phyloP scores from a whole-genome alignment of 1,140 invertebrate genomes.

The Papilio glaucus region DNA sequence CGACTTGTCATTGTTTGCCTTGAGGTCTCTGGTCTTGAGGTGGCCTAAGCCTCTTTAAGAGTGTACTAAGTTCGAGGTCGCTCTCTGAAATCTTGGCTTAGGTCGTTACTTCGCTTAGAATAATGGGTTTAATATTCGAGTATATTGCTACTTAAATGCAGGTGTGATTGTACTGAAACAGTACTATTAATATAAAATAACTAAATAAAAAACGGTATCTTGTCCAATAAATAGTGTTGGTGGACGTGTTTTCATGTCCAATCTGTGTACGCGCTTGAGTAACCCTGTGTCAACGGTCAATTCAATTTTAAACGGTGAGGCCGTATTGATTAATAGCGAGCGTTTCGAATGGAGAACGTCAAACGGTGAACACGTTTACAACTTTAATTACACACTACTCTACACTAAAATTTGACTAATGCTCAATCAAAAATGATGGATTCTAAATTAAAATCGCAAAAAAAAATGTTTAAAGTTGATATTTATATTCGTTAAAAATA shows the following conservation, averaged over 20 bases:
- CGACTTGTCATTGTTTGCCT: too few species aligned
- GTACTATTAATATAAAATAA: background rate
- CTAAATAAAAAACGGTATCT: background rate
- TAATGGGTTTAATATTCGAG: too few species aligned
- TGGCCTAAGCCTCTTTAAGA: too few species aligned
- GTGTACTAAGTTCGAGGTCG: too few species aligned
- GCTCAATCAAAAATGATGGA: background rate
- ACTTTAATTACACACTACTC: constrained; percentile 6
- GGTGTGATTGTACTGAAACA: too few species aligned
- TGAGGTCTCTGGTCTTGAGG: too few species aligned
- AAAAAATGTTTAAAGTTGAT: too few species aligned
- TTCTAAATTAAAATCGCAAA: background rate
- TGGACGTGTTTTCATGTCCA: constrained; percentile 3
- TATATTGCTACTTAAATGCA: too few species aligned
- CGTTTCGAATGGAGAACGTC: background rate
- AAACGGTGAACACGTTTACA: background rate
- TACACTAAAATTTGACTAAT: background rate
- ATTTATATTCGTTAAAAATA: too few species aligned
- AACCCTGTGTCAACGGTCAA: constrained; percentile 20
- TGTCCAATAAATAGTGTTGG: constrained; percentile 13
- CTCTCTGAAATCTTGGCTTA: too few species aligned
- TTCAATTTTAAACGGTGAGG: constrained; percentile 14
- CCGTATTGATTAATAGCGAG: constrained; percentile 1
- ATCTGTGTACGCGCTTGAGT: background rate
- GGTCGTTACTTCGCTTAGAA: too few species aligned